A percentile compares a stretch with the other conserved stretches of the same genome.
Conservation (phyloP, 1,140 invertebrate genomes). For the Ceratitis capitata region DNA sequence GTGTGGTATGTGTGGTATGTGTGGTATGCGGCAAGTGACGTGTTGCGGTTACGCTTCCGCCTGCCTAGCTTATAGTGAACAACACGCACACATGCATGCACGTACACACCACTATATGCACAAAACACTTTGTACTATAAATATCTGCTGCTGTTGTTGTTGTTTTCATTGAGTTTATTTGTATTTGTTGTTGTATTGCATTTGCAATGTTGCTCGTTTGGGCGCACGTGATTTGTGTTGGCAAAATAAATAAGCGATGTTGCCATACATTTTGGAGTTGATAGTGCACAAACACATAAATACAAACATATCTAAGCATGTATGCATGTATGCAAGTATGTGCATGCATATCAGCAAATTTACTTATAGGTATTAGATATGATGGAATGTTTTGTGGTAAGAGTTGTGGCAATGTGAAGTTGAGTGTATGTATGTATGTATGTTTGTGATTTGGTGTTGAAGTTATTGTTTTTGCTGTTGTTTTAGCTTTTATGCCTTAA, state of each 20-base stretch:
- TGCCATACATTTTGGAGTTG: not conserved
- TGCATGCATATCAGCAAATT: not conserved
- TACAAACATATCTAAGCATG: not conserved
- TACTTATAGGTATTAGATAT: not conserved
- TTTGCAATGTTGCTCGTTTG: conserved; percentile 10
- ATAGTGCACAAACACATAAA: not conserved
- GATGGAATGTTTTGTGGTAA: not conserved
- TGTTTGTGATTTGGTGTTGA: too few species aligned
- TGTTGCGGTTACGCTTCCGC: conserved; percentile 9
- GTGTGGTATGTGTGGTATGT: not conserved
- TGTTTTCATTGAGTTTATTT: not conserved
- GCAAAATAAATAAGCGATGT: conserved; percentile 23
- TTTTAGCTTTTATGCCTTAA: not conserved
- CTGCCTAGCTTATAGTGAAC: not conserved
- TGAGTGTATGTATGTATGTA: too few species aligned
- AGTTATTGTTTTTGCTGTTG: not conserved
- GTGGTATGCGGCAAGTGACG: conserved; percentile 26
- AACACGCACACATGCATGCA: not conserved
- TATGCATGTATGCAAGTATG: not conserved
- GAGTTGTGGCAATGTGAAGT: too few species aligned
- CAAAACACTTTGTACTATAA: not conserved
- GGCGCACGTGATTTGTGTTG: conserved; percentile 37
- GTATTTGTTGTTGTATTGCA: conserved; percentile 14
- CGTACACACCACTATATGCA: not conserved
- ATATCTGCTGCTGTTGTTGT: not conserved